phyloP scores from a whole-genome alignment of 2,888 invertebrate species.

The Nyleta sp. region DNA sequence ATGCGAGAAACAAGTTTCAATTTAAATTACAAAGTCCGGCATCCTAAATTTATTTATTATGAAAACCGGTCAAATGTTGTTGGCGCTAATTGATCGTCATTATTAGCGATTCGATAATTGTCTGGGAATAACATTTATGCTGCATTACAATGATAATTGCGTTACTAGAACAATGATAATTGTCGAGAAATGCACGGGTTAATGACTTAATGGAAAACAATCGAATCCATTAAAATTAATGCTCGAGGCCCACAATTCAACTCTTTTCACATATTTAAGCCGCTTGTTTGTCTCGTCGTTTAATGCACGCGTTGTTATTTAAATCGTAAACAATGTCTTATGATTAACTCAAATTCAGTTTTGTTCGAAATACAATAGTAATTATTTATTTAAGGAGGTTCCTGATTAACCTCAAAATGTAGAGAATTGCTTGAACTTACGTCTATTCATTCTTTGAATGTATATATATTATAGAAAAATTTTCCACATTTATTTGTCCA shows the following conservation, averaged over 20 bases:
- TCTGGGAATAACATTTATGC: slow-evolving; percentile 35
- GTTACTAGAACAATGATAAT: slow-evolving; percentile 34
- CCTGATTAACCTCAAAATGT: too few species aligned
- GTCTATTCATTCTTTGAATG: too few species aligned
- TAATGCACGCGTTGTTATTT: neutral
- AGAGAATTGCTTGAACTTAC: too few species aligned
- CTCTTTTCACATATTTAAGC: neutral
- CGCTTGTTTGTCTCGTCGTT: neutral
- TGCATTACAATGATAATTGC: slow-evolving; percentile 31
- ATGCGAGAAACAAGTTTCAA: slow-evolving; percentile 25
- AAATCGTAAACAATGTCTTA: too few species aligned
- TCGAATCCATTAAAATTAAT: slow-evolving; percentile 20
- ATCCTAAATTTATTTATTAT: slow-evolving; percentile 14
- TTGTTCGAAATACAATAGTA: too few species aligned
- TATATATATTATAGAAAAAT: too few species aligned
- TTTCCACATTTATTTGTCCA: too few species aligned
- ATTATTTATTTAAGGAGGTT: too few species aligned
- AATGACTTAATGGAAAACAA: slow-evolving; percentile 33
- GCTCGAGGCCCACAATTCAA: slow-evolving; percentile 1
- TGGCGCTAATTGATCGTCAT: slow-evolving; percentile 29
- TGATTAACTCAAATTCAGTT: too few species aligned
- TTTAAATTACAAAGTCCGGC: slow-evolving; percentile 1
- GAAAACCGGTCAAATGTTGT: neutral
- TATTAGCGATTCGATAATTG: slow-evolving; percentile 37
- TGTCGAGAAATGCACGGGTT: slow-evolving; percentile 22